Conservation (phyloP, 2,797 vertebrate species). For the Pithecia hirsuta region DNA sequence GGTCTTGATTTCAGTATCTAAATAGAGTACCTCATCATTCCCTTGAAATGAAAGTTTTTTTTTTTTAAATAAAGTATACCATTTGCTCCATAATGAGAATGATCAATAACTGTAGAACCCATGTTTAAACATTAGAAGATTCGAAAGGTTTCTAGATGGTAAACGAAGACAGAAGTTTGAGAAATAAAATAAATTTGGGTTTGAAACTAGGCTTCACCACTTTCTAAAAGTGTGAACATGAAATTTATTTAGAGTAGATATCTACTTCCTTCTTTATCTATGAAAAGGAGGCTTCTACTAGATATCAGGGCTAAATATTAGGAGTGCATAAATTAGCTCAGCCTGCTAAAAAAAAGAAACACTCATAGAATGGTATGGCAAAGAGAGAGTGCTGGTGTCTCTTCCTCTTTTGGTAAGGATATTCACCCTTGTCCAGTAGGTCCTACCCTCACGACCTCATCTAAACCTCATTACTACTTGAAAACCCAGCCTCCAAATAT, state of each 20-base stretch:
- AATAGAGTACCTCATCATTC: neutral
- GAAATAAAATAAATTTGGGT: neutral
- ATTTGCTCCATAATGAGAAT: neutral
- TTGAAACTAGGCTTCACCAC: neutral
- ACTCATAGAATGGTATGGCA: neutral
- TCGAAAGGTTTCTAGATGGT: neutral
- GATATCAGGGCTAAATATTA: neutral
- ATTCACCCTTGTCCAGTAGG: neutral
- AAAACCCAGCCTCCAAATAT: neutral
- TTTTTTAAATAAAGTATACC: neutral
- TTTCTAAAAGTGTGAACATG: neutral
- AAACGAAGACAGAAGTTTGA: neutral
- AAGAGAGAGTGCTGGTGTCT: neutral
- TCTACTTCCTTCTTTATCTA: neutral
- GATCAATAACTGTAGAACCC: neutral
- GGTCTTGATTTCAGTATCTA: neutral
- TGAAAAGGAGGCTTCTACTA: neutral
- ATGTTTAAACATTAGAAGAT: neutral
- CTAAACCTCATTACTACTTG: neutral
- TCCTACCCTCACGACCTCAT: neutral
- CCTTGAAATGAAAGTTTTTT: neutral
- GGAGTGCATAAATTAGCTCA: neutral
- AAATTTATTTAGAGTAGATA: neutral
- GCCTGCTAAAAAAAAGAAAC: neutral
- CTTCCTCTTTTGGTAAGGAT: neutral